A percentile compares a stretch with the other conserved stretches of the same genome.
phyloP scores from a whole-genome alignment of 2,797 vertebrate species.

The Antennarius maculatus region DNA sequence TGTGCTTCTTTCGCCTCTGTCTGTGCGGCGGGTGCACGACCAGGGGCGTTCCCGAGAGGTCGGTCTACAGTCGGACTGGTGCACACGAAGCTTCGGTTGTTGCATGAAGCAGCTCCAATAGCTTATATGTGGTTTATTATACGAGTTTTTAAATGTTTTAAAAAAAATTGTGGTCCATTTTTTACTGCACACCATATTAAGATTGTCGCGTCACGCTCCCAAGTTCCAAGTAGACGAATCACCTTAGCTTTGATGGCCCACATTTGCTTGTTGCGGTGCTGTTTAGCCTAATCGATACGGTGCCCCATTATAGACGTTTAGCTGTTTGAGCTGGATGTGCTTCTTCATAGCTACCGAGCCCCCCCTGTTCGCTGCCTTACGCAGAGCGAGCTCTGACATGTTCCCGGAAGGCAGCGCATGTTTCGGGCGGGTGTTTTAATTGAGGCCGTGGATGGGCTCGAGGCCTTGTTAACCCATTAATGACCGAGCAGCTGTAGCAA shows the following conservation, averaged over 20 bases:
- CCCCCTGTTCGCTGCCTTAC: constrained; percentile 20
- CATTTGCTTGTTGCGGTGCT: constrained; percentile 49
- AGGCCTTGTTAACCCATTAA: constrained; percentile 83
- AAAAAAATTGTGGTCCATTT: background rate
- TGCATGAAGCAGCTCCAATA: constrained; percentile 49
- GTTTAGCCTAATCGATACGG: constrained; percentile 38
- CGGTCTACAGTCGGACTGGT: constrained; percentile 71
- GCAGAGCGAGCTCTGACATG: constrained; percentile 46
- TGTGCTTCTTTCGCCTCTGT: constrained; percentile 67
- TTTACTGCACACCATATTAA: background rate
- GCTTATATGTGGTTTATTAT: constrained; percentile 17
- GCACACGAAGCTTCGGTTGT: constrained; percentile 69
- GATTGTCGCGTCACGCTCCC: background rate
- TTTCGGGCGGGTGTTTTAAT: constrained; percentile 66
- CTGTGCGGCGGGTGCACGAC: constrained; percentile 78
- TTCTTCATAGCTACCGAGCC: constrained; percentile 9
- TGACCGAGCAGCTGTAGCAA: constrained; percentile 69
- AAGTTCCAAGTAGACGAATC: constrained; percentile 32
- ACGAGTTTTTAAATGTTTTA: background rate
- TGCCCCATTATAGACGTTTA: constrained; percentile 9
- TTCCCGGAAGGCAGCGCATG: constrained; percentile 59
- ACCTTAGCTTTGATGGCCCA: constrained; percentile 29
- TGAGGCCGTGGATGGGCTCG: constrained; percentile 75
- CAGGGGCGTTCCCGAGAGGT: constrained; percentile 85
- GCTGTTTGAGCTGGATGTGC: constrained; percentile 9